Base-by-base conservation (phyloP, 2,888 invertebrate genomes). In the Aphelenchoides bicaudatus region DNA sequence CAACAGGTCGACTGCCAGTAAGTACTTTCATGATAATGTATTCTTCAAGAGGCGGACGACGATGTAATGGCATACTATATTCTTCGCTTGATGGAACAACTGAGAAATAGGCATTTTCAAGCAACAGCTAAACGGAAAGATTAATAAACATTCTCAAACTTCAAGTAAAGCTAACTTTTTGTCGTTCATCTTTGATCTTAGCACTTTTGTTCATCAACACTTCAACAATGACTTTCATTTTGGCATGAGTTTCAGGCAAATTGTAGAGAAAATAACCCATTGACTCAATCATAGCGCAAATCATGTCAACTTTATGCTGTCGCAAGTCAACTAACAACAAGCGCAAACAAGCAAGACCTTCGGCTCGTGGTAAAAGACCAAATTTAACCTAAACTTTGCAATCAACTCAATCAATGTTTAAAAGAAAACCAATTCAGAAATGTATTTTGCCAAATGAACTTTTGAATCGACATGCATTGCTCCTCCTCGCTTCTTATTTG, bases 61-160 rank as follows among this genome's bases (percentile, higher is more conserved):
- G 62, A 25, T 19, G 56, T 28, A 62, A 55, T 30, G 56, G 57
- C 13, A 63, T 49, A 6, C 58, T 55, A 23, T 63, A 56, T 25
- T 71, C 69, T 39, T 73, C 74, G 19, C 73, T 67, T 8, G n/a
- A n/a, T n/a, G 76, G 76, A 37, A 76, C 58, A 13, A 74, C 74
- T 13, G 71, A 60, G 59, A 67, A 76, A 54, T 75, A 76, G 6
- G 75, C 74, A 54, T 75, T 77, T 39, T 77, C 76, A 27, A 76
- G 66, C 13, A 76, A 60, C 64, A 74, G 70, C 76, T 75, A 29
- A 30, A 34, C 57, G 38, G 28, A 8, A 60, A 50, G 28, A 30
- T 16, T 50, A 31, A 19, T 5, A 13, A 13, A 53, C n/a, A 52
- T 23, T n/a, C n/a, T 39, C 34, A 34, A 3, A 16, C 27, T 31